Conservation (phyloP, 2,888 invertebrate species). For the Idaea dimidiata region DNA sequence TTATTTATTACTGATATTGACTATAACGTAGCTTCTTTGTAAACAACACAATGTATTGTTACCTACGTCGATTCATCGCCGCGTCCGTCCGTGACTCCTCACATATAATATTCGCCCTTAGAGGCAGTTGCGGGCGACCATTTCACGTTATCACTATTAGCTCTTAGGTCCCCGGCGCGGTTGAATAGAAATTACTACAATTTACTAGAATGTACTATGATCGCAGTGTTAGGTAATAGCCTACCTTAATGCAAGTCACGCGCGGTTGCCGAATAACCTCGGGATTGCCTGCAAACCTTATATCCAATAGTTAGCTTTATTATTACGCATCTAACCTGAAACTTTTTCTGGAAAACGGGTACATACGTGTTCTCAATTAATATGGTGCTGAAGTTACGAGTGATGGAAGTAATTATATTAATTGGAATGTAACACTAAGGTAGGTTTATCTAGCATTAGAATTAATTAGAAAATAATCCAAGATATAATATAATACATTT, state of each 20-base stretch:
- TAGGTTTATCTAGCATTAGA: no score
- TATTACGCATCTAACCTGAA: slow-evolving; percentile 2
- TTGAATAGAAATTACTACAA: slow-evolving; percentile 65
- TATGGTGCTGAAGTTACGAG: slow-evolving; percentile 10
- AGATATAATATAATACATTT: no score
- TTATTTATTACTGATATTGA: no score
- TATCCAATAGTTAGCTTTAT: slow-evolving; percentile 18
- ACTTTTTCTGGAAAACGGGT: not conserved
- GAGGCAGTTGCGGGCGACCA: slow-evolving; percentile 35
- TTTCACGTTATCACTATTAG: slow-evolving; percentile 60
- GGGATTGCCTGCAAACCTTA: slow-evolving; percentile 15
- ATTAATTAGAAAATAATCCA: no score
- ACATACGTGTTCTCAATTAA: not conserved
- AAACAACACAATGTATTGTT: not conserved
- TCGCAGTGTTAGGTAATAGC: not conserved
- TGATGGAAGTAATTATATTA: not conserved
- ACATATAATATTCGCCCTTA: slow-evolving; percentile 36
- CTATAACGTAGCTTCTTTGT: not conserved
- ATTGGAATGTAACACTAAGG: not conserved
- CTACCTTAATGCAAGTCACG: slow-evolving; percentile 46
- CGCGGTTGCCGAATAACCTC: slow-evolving; percentile 4
- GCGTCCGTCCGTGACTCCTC: not conserved
- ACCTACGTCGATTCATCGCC: not conserved
- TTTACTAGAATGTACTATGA: slow-evolving; percentile 20
- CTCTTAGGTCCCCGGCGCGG: slow-evolving; percentile 56